Evolutionary conservation across 2,888 invertebrate genomes (phyloP), one percentile per base, ranked within the genome.

Genomic region (Agrotis ipsilon): DNA sequence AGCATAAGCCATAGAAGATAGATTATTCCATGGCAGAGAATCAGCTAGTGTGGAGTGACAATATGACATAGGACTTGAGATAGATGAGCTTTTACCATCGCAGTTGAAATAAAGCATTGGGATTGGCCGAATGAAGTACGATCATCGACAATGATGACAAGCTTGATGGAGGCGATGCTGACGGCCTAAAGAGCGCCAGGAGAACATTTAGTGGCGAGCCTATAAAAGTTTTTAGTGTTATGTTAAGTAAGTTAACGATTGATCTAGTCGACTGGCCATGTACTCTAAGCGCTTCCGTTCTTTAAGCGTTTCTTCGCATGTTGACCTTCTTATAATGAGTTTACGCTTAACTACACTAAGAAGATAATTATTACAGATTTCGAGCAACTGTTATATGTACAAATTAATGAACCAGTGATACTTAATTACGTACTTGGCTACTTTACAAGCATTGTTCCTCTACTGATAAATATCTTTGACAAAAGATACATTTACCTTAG

Each of bases 331-430:
- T 7, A 24, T 7, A 4, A 9, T 49, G 0, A 13, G 13, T 13
- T 51, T n/a, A 21, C 19, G n/a, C 5, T 16, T 1, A 71, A 71
- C 16, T 49, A 39, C 61, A 65, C 54, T 72, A 61, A 24, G 24
- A 61, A 72, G 21, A 24, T 58, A 61, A 72, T 68, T 72, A 72
- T 62, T 62, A 68, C 59, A 55, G 58, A 73, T 68, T 72, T 65
- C 32, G 62, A 21, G n/a, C 43, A 69, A 69, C 54, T 24, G n/a
- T 18, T 62, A 24, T 43, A 62, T 54, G 51, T 68, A 46, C 16
- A 70, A 64, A 65, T 70, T 61, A 79, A 79, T 67, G 49, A 67
- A 69, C 57, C 65, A 68, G 49, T 78, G 39, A 52, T 78, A 64
- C 58, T 60, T 4, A 66, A 51, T 57, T 59, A 63, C 2, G 11